Evolutionary conservation across 1,140 invertebrate genomes (phyloP).

Genomic region (Melitaea cinxia): DNA sequence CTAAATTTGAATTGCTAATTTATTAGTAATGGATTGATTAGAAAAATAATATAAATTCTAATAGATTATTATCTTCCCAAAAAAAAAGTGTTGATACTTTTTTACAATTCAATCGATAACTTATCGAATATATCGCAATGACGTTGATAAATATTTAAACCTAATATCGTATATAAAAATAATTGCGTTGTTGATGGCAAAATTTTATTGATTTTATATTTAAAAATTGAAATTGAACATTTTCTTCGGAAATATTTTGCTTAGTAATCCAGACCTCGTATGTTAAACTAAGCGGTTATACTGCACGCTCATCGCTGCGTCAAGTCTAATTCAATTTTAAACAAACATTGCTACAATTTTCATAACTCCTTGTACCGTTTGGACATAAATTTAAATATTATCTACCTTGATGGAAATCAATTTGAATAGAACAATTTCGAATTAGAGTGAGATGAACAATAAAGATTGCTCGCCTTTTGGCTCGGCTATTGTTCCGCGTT

Average conservation of each 20-base stretch:
- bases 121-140: too few relatives aligned
- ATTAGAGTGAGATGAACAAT: slow-evolving; percentile 67
- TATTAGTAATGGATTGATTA: neutral
- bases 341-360: slow-evolving; percentile 57
- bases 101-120: too few relatives aligned
- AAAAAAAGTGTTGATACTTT: too few relatives aligned
- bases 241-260: neutral
- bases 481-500: slow-evolving; percentile 62
- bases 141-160: too few relatives aligned
- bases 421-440: slow-evolving; percentile 65
- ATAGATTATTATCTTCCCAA: too few relatives aligned
- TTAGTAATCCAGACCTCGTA: slow-evolving; percentile 35
- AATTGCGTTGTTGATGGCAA: too few relatives aligned
- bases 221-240: neutral
- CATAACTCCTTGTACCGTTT: slow-evolving; percentile 58
- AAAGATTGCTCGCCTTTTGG: slow-evolving; percentile 66
- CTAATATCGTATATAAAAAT: too few relatives aligned
- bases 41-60: too few relatives aligned
- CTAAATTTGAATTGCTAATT: slow-evolving; percentile 6
- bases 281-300: slow-evolving; percentile 41
- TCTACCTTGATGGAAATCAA: slow-evolving; percentile 66
- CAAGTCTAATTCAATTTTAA: slow-evolving; percentile 61
- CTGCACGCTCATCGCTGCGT: slow-evolving; percentile 41
- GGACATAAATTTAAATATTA: slow-evolving; percentile 64
- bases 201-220: too few relatives aligned